Evolutionary conservation across 2,888 invertebrate species (phyloP), one percentile per base, ranked within the genome.

Genomic region (Heliconius hortense): DNA sequence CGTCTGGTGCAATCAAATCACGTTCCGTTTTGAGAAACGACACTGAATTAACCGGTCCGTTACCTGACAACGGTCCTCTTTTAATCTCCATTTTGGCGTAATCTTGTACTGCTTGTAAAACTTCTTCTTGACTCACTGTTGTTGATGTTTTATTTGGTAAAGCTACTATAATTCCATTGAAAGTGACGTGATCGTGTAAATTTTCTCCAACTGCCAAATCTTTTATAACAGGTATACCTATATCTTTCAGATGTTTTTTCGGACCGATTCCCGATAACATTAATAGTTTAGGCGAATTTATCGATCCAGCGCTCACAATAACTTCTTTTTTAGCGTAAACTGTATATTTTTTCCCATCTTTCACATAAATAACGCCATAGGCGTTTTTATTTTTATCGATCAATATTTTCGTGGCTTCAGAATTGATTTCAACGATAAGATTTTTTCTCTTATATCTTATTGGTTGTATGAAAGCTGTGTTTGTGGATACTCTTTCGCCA

Each of bases 381-480:
- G 91, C 90, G 72, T 79, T 82, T 26, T 88, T 89, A 0, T 85
- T 67, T 86, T 84, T 79, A 82, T 96, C 94, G 53, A 96, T 94
- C 15, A 96, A 87, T 10, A 96, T 84, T 83, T 94, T 89, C 0
- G 89, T 88, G 0, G 94, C 95, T 82, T 95, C 94, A 0, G 95
- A 90, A 60, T 94, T 87, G 0, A 94, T 90, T 83, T 88, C 87
- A 0, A 96, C 88, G 0, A 82, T 87, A 5, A 96, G 86, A 82
- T 95, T 95, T 10, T 95, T 84, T 60, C 91, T 80, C 76, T 83
- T 94, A 62, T 93, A 86, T 48, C 96, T 88, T 31, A 96, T 95
- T 0, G 96, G 96, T 77, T 95, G 88, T n/a, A 96, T 95, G 82
- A 95, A 96, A 0, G 96, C 96, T 0, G 87, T 90, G 82, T 96